A percentile compares a stretch with the other conserved stretches of the same genome.
Evolutionary conservation across 2,113 vertebrate species (phyloP).

Genomic region (Pollachius pollachius): DNA sequence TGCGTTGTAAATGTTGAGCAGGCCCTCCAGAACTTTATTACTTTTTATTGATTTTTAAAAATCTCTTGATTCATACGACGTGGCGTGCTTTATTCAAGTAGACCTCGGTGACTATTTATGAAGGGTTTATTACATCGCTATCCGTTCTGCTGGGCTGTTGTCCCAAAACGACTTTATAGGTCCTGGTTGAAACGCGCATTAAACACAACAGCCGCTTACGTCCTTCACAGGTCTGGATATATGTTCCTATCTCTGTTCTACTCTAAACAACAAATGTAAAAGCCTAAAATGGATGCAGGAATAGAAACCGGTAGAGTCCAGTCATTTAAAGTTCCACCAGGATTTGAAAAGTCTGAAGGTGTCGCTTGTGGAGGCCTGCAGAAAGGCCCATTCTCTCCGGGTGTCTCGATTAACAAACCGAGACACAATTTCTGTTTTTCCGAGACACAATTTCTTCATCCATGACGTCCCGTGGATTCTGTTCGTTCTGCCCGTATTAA

Average conservation of each 20-base stretch:
- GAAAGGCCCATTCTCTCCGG: neutral
- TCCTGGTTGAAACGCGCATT: neutral
- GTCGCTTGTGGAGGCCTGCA: neutral
- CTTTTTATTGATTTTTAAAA: no score
- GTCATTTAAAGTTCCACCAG: neutral
- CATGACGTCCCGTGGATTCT: conserved; percentile 24
- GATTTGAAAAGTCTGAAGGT: neutral
- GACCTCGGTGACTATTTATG: no score
- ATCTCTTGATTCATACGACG: no score
- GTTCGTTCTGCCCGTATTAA: conserved; percentile 35
- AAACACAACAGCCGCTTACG: neutral
- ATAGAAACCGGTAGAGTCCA: neutral
- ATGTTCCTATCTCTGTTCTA: conserved; percentile 15
- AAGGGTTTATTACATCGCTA: no score
- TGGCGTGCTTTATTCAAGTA: conserved; percentile 1
- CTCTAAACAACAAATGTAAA: neutral
- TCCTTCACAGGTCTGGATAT: no score
- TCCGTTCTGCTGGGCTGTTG: no score
- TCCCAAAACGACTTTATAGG: no score
- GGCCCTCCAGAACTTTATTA: no score
- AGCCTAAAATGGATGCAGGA: neutral
- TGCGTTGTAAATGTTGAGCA: no score
- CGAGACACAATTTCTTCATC: conserved; percentile 7
- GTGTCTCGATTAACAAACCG: no score
- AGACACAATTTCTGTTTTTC: neutral